These are phyloP conservation scores for Masticophis lateralis DNA, from an alignment of 2,797 vertebrate genomes.

Conservation along the genomic window DNA sequence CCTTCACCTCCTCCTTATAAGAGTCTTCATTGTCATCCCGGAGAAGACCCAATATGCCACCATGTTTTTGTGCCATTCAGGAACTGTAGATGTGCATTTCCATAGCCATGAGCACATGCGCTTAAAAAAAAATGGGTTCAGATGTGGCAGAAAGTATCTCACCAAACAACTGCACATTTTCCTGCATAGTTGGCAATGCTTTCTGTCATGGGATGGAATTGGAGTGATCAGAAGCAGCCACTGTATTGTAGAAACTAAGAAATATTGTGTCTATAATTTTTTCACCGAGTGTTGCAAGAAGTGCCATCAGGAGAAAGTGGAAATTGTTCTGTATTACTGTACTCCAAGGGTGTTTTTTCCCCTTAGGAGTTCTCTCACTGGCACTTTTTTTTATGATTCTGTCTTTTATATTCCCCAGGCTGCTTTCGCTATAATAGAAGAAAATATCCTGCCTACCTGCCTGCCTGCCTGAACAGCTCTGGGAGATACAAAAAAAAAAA, in stretches of 20 bases:
- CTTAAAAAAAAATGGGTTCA: not conserved
- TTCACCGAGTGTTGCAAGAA: not conserved
- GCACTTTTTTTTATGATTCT: not conserved
- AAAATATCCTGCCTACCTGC: not conserved
- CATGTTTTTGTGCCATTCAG: not conserved
- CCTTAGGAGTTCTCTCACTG: not conserved
- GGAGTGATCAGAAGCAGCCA: not conserved
- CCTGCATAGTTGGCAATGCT: not conserved
- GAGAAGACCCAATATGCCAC: not conserved
- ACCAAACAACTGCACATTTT: not conserved
- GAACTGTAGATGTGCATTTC: not conserved
- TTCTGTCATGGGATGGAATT: not conserved
- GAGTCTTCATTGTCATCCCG: too few species aligned
- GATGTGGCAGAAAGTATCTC: not conserved
- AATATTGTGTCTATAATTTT: not conserved
- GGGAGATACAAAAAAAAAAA: not conserved
- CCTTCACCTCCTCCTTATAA: too few species aligned
- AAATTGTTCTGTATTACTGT: not conserved
- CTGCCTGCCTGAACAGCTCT: not conserved
- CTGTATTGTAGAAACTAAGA: not conserved
- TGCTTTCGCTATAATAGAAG: not conserved
- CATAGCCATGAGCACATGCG: not conserved
- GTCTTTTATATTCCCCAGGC: not conserved
- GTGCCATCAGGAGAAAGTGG: not conserved
- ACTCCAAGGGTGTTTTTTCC: not conserved